phyloP scores from a whole-genome alignment of 2,888 invertebrate species.

The Acanthosepion lycidas region DNA sequence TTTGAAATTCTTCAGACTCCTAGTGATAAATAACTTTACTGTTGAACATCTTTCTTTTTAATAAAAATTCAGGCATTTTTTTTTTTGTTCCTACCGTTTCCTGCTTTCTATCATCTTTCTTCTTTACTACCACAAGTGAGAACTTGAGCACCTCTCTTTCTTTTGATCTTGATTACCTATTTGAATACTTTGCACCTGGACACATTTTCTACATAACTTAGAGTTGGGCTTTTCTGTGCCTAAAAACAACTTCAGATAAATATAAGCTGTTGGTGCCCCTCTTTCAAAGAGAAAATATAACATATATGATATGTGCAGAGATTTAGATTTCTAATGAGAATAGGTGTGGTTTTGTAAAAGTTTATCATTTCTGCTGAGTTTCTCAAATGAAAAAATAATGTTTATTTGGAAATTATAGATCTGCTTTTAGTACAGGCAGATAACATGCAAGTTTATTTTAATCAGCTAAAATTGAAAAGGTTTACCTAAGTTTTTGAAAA shows the following conservation, averaged over 20 bases:
- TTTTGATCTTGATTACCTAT: slow-evolving; percentile 1
- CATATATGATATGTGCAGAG: too few relatives aligned
- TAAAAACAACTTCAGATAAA: neutral
- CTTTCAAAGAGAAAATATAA: too few relatives aligned
- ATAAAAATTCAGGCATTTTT: neutral
- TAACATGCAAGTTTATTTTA: too few relatives aligned
- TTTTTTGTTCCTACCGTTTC: neutral
- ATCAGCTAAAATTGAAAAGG: too few relatives aligned
- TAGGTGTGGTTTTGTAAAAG: too few relatives aligned
- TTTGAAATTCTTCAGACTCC: neutral
- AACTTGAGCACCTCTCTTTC: neutral
- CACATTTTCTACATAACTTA: neutral
- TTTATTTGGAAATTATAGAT: too few relatives aligned
- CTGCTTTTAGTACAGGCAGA: too few relatives aligned
- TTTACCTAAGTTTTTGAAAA: too few relatives aligned
- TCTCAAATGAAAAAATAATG: too few relatives aligned
- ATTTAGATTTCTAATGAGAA: too few relatives aligned
- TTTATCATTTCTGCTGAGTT: too few relatives aligned
- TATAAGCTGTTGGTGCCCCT: neutral
- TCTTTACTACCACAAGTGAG: neutral
- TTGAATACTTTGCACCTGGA: slow-evolving; percentile 6
- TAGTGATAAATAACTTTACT: neutral
- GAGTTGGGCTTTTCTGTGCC: neutral
- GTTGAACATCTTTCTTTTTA: neutral
- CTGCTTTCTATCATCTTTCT: neutral